These are phyloP conservation scores for Pteropus alecto DNA, from an alignment of 2,113 vertebrate genomes.

Conservation along the genomic window DNA sequence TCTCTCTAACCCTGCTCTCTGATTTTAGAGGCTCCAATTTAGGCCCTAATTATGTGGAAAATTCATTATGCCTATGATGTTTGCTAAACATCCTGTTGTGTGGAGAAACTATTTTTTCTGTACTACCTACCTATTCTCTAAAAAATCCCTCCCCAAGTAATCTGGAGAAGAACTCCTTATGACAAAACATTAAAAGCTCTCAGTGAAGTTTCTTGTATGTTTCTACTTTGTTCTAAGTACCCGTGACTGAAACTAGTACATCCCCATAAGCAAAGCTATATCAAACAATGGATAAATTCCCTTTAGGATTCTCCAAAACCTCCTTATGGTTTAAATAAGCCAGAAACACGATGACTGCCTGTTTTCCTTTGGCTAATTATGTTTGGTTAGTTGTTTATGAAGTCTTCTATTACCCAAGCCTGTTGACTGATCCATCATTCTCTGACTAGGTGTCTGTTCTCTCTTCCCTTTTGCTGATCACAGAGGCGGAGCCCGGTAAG, in stretches of 20 bases:
- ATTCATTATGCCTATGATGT: background rate
- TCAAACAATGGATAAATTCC: background rate
- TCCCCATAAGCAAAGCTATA: background rate
- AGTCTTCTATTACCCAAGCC: conserved; percentile 60
- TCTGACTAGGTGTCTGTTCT: conserved; percentile 99
- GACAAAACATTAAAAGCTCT: background rate
- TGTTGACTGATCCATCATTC: conserved; percentile 93
- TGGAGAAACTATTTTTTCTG: background rate
- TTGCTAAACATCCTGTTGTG: background rate
- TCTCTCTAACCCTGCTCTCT: background rate
- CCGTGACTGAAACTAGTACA: background rate
- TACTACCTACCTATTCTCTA: background rate
- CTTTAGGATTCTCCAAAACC: background rate
- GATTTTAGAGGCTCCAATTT: background rate
- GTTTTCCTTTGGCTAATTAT: background rate
- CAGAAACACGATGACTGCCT: background rate
- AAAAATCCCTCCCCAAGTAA: background rate
- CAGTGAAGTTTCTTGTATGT: background rate
- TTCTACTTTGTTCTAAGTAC: background rate
- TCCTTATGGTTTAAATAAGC: background rate
- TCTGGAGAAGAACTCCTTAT: background rate
- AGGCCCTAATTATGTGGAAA: background rate
- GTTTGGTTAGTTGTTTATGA: conserved; percentile 1
- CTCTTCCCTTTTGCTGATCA: conserved; percentile 98
- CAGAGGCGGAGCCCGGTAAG: conserved; percentile 99